These are phyloP conservation scores for Stenoptilia bipunctidactyla DNA, from an alignment of 2,888 invertebrate species.

Conservation along the genomic window DNA sequence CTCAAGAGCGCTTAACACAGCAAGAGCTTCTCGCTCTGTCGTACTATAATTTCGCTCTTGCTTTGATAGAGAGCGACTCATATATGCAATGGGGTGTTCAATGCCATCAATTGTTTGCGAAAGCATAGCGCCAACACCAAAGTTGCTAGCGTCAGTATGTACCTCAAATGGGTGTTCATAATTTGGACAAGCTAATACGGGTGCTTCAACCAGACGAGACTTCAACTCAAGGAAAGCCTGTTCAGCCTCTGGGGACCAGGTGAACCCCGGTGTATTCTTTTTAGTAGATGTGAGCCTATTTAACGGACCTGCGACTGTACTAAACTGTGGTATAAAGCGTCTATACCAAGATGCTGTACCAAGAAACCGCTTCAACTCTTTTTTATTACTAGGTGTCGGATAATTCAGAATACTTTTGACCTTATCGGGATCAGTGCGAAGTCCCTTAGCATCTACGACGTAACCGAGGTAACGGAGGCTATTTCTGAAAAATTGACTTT, in stretches of 20 bases:
- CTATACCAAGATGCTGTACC: conserved; percentile 20
- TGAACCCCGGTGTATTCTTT: conserved; percentile 15
- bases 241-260: conserved; percentile 15
- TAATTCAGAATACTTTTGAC: conserved; percentile 16
- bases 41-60: conserved; percentile 18
- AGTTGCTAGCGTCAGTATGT: conserved; percentile 18
- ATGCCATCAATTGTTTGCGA: conserved; percentile 14
- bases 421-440: conserved; percentile 20
- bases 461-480: conserved; percentile 16
- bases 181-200: conserved; percentile 17
- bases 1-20: conserved; percentile 19
- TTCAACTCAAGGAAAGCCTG: conserved; percentile 11
- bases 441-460: conserved; percentile 20
- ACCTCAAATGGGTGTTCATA: conserved; percentile 15
- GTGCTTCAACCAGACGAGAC: conserved; percentile 3
- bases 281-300: conserved; percentile 17
- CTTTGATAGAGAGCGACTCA: conserved; percentile 7
- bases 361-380: conserved; percentile 17
- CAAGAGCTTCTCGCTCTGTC: conserved; percentile 21
- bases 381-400: conserved; percentile 15
- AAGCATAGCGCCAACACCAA: conserved; percentile 14
- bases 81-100: conserved; percentile 15
- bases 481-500: conserved; percentile 14
- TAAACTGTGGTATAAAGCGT: conserved; percentile 18
- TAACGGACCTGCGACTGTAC: conserved; percentile 17